Evolutionary conservation across 1,140 invertebrate species (phyloP).

Genomic region (Idris sp.): DNA sequence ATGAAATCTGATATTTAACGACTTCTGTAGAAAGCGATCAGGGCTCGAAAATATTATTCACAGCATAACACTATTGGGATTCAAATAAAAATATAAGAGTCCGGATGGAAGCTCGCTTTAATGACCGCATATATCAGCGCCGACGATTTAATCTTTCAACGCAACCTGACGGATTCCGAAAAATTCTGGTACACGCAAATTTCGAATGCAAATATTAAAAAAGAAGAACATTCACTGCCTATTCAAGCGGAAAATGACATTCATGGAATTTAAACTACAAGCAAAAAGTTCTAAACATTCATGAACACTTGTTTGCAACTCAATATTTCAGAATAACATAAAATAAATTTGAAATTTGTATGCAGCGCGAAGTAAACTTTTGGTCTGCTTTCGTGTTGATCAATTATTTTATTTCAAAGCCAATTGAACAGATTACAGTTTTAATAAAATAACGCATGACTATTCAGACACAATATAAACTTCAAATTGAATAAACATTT

Average conservation of each 20-base stretch:
- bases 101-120: constrained; percentile 24
- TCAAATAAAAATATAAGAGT: constrained; percentile 29
- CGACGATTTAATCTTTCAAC: constrained; percentile 35
- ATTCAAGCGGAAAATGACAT: constrained; percentile 69
- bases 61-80: constrained; percentile 24
- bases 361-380: no score
- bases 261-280: constrained; percentile 56
- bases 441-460: no score
- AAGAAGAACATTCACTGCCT: constrained; percentile 24
- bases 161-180: constrained; percentile 8
- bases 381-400: no score
- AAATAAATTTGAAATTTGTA: no score
- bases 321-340: no score
- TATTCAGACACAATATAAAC: constrained; percentile 14
- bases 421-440: no score
- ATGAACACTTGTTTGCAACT: no score
- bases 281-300: constrained; percentile 17
- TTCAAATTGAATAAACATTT: constrained; percentile 45
- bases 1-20: constrained; percentile 60
- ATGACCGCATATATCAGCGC: constrained; percentile 35
- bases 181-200: constrained; percentile 13
- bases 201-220: constrained; percentile 52
- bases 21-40: constrained; percentile 53
- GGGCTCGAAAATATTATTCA: constrained; percentile 32
- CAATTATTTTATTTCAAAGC: no score